Base-by-base conservation (phyloP, 2,113 vertebrate species). In the Danio rerio region DNA sequence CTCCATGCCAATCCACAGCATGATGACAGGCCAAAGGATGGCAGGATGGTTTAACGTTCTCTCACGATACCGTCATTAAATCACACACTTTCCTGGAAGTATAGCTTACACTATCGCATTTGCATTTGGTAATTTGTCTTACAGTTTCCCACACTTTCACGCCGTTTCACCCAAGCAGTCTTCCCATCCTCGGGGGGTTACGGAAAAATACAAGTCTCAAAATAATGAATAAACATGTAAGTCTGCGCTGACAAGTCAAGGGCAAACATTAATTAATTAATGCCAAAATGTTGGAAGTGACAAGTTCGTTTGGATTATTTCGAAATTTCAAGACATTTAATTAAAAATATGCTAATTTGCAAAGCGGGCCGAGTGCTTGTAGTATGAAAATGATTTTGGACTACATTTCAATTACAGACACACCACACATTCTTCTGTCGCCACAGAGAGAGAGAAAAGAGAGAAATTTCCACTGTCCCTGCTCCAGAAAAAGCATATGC, bases 341-440 rank as follows among this genome's bases (percentile, higher is more conserved):
- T 94, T 92, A 93, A 90, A 93, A 94, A 92, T 93, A 94, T 94
- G 93, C 90, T 89, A 94, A 94, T 94, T 88, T 85, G 83, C 86
- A 90, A 86, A 86, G 87, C 58, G 91, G 91, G 31, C 31, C 75
- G 87, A 92, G 90, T 89, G 90, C 84, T 90, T 81, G 79, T 90
- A 92, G 90, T 90, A 86, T 79, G 71, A 85, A 88, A 91, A 90
- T 86, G 21, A 89, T 83, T 87, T 88, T 88, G 71, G 88, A 92
- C 85, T 87, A 88, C 79, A 87, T 91, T 93, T 91, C 89, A 92
- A 88, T 93, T 92, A 92, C 69, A 83, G 83, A 71, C 65, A 82
- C 47, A 59, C 74, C 74, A 84, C 50, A 65, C 62, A 80, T 88
- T 87, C 87, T 82, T 86, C 83, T 88, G 15, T 45, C 20, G 52